Conservation (phyloP, 2,888 invertebrate genomes). For the Congeria kusceri region DNA sequence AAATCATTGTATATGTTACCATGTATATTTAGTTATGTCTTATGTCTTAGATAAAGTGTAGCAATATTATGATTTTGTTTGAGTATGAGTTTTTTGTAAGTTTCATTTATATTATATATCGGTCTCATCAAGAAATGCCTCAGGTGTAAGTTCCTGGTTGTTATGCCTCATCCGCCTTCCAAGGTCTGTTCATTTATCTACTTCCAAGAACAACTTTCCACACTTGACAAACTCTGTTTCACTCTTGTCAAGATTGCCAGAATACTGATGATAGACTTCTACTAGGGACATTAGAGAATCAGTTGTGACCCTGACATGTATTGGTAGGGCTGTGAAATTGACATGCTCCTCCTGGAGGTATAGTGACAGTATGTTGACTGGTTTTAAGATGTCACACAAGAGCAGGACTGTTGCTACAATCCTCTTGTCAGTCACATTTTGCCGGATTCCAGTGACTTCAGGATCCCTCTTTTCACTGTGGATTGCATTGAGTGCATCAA, state of each 20-base stretch:
- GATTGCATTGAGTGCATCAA: too few species aligned
- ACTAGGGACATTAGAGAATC: constrained; percentile 14
- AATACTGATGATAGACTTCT: neutral
- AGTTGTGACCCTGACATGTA: constrained; percentile 21
- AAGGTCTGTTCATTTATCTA: constrained; percentile 36
- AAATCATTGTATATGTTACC: too few species aligned
- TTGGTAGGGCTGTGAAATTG: constrained; percentile 28
- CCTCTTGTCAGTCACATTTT: too few species aligned
- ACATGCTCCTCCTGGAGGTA: constrained; percentile 19
- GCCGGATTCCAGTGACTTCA: too few species aligned
- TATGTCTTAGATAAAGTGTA: too few species aligned
- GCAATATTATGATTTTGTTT: too few species aligned
- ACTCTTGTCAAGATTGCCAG: neutral
- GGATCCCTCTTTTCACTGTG: too few species aligned
- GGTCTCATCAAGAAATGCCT: too few species aligned
- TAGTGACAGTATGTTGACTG: constrained; percentile 23
- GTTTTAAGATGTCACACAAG: constrained; percentile 29
- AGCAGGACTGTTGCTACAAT: constrained; percentile 25
- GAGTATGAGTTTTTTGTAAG: too few species aligned
- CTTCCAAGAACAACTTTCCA: constrained; percentile 28
- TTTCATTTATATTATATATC: too few species aligned
- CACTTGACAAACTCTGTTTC: constrained; percentile 16
- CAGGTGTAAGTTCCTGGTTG: too few species aligned
- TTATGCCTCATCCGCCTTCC: constrained; percentile 16
- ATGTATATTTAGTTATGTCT: too few species aligned